phyloP scores from a whole-genome alignment of 2,888 invertebrate genomes.

The Agonopterix alstromeriana region DNA sequence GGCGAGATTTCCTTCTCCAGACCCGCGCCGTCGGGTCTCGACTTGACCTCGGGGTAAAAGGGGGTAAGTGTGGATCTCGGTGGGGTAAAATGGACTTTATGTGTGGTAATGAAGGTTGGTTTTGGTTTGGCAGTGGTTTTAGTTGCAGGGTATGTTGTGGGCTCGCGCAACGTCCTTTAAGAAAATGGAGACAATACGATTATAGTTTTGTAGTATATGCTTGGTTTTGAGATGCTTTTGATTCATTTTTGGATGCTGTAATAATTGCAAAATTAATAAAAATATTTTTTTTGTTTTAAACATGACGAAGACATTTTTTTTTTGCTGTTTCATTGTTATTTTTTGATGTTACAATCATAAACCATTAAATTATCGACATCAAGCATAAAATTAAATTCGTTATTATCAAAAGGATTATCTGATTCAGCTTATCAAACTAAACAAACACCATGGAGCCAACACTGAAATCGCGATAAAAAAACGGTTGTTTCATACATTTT shows the following conservation, averaged over 20 bases:
- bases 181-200: slow-evolving; percentile 70
- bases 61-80: slow-evolving; percentile 13
- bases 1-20: slow-evolving; percentile 40
- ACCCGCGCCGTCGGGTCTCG: slow-evolving; percentile 61
- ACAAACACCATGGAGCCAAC: too few relatives aligned
- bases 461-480: too few relatives aligned
- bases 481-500: too few relatives aligned
- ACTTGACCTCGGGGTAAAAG: slow-evolving; percentile 12
- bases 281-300: too few relatives aligned
- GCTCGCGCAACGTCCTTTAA: slow-evolving; percentile 63
- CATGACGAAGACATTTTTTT: too few relatives aligned
- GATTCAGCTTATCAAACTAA: too few relatives aligned
- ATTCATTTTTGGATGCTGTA: background rate
- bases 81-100: background rate
- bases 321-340: too few relatives aligned
- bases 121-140: slow-evolving; percentile 16
- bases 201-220: slow-evolving; percentile 49
- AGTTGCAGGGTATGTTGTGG: slow-evolving; percentile 52
- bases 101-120: fast-evolving
- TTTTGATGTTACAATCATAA: too few relatives aligned
- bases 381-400: too few relatives aligned
- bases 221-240: slow-evolving; percentile 19
- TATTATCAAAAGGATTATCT: too few relatives aligned
- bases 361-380: too few relatives aligned
- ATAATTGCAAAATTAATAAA: background rate